Conservation (phyloP, 2,113 vertebrate genomes). For the Ornithorhynchus anatinus region DNA sequence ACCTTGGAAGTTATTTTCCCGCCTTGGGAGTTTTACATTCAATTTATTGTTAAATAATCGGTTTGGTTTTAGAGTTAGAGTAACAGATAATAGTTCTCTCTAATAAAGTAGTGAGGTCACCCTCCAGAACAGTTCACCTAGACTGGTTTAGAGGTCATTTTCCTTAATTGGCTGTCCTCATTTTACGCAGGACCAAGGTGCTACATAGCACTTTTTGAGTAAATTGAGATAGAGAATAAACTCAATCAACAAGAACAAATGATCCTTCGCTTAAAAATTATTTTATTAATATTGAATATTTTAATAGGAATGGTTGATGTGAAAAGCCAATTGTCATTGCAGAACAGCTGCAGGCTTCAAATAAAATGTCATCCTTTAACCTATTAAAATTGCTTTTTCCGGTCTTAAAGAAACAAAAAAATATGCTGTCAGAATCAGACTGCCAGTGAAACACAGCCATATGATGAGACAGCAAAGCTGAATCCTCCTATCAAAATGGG, state of each 20-base stretch:
- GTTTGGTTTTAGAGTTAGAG: slow-evolving; percentile 62
- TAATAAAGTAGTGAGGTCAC: slow-evolving; percentile 53
- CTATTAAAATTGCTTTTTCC: slow-evolving; percentile 27
- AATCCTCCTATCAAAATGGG: no score
- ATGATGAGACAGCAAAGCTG: background rate
- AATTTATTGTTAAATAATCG: slow-evolving; percentile 70
- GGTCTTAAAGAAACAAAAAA: slow-evolving; percentile 21
- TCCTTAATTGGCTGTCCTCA: slow-evolving; percentile 35
- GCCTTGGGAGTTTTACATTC: slow-evolving; percentile 66
- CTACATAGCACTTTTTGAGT: slow-evolving; percentile 36
- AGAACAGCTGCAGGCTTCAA: slow-evolving; percentile 13
- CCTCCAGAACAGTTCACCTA: slow-evolving; percentile 57
- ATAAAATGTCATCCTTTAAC: slow-evolving; percentile 34
- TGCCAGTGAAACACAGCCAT: background rate
- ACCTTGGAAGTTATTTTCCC: slow-evolving; percentile 54
- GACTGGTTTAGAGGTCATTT: slow-evolving; percentile 40
- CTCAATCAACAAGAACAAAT: slow-evolving; percentile 47
- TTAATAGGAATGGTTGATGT: slow-evolving; percentile 33
- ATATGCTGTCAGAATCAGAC: background rate
- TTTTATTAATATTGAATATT: slow-evolving; percentile 65
- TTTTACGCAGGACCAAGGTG: slow-evolving; percentile 22
- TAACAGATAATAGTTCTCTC: slow-evolving; percentile 64
- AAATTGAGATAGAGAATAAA: slow-evolving; percentile 29
- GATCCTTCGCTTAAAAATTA: slow-evolving; percentile 44
- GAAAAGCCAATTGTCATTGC: slow-evolving; percentile 24